Evolutionary conservation across 1,140 invertebrate species (phyloP).

Genomic region (Phymastichus coffea): DNA sequence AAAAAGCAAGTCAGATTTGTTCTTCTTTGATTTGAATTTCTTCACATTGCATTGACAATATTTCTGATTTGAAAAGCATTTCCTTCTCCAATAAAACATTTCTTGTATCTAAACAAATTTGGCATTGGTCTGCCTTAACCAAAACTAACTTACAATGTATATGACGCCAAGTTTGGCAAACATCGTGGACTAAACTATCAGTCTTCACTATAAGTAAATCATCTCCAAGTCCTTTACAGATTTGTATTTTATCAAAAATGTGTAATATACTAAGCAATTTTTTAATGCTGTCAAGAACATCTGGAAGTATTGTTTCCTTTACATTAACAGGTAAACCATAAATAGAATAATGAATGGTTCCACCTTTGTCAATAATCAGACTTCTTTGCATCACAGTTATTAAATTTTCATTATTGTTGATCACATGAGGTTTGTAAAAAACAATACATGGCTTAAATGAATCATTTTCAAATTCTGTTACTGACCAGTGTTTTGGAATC

Average conservation of each 20-base stretch:
- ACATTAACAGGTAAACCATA: conserved; percentile 20
- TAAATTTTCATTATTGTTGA: conserved; percentile 14
- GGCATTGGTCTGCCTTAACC: conserved; percentile 11
- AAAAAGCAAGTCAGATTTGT: too few relatives aligned
- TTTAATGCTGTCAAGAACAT: conserved; percentile 16
- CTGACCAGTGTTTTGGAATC: conserved; percentile 22
- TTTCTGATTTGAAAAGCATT: neutral
- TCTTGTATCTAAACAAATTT: conserved; percentile 14
- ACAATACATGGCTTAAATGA: conserved; percentile 14
- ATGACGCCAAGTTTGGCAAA: conserved; percentile 20
- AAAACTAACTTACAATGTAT: conserved; percentile 25
- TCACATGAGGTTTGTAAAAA: conserved; percentile 15
- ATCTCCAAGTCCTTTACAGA: conserved; percentile 16
- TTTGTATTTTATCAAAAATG: conserved; percentile 28
- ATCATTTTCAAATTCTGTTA: conserved; percentile 18
- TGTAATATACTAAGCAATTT: conserved; percentile 25
- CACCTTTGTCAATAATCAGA: conserved; percentile 20
- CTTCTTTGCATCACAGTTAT: conserved; percentile 25
- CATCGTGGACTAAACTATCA: conserved; percentile 19
- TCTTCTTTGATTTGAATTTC: neutral
- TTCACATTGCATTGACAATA: neutral
- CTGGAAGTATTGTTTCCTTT: conserved; percentile 17
- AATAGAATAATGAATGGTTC: conserved; percentile 21
- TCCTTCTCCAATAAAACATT: conserved; percentile 1
- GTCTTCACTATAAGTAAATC: conserved; percentile 14